Base-by-base conservation (phyloP, 2,888 invertebrate species). In the Penaeus monodon region DNA sequence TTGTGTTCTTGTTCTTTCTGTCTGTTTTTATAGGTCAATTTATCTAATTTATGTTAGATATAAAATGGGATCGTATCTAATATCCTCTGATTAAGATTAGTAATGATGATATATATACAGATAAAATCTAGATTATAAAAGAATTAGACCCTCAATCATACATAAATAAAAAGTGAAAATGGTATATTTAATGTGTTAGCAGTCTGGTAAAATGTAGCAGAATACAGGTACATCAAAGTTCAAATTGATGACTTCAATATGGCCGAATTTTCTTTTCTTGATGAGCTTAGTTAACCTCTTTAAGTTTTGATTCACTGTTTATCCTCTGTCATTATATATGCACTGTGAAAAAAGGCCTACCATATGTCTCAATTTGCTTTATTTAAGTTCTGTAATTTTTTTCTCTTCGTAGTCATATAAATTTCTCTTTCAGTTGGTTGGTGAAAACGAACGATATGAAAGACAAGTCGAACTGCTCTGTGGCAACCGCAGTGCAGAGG, bases 371-470 rank as follows among this genome's bases (percentile, higher is more conserved):
- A 17, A 57, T 57, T 57, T 17, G 3, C 17, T 57, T 57, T 65
- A 63, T 22, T n/a, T 33, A 63, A 12, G 33, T 27, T 27, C 4
- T 29, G 27, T 79, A 64, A 22, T 2, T 33, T 78, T 84, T 14
- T 27, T 63, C 20, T 49, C 70, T 79, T 12, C 49, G 0, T 76
- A 38, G 2, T 29, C 63, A 27, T 80, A 20, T 38, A 79, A 57
- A 8, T 66, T 17, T 17, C 17, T 57, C 57, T 49, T 79, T 2
- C 76, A 88, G 88, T 63, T 89, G 29, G 86, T 87, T n/a, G 82
- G 81, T 24, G 89, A 89, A 77, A 89, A 89, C 82, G 89, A 89
- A 38, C 77, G 86, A 20, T 84, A 84, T 64, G 89, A 89, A 63
- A 74, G 84, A 66, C 86, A 87, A 63, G 63, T 89, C 57, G 76